Percentiles rank a stretch among this genome's conserved stretches.
Evolutionary conservation across 2,888 invertebrate genomes (phyloP).

Genomic region (Erebia epiphron): DNA sequence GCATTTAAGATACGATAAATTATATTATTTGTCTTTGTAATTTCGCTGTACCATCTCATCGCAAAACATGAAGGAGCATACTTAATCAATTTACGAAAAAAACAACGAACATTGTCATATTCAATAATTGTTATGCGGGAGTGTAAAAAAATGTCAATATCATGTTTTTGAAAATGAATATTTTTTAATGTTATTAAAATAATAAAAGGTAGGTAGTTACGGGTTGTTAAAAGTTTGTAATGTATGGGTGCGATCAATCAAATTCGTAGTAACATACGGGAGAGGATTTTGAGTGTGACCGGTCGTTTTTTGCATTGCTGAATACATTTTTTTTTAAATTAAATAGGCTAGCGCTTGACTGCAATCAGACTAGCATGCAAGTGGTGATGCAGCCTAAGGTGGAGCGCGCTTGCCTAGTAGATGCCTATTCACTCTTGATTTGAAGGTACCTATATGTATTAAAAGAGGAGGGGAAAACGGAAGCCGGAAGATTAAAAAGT

Average conservation of each 20-base stretch:
- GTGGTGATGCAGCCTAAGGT: no score
- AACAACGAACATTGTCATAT: slow-evolving; percentile 26
- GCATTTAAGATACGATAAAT: slow-evolving; percentile 34
- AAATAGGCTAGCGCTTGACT: no score
- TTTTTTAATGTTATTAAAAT: slow-evolving; percentile 17
- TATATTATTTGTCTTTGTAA: slow-evolving; percentile 33
- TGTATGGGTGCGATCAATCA: slow-evolving; percentile 7
- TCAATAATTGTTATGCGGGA: slow-evolving; percentile 25
- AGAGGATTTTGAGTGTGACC: neutral
- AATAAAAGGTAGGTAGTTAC: slow-evolving; percentile 12
- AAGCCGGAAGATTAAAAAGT: no score
- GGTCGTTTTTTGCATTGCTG: neutral
- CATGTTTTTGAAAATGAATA: slow-evolving; percentile 18
- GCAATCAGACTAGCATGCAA: no score
- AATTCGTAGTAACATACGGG: neutral
- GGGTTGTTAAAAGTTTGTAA: neutral
- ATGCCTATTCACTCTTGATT: no score
- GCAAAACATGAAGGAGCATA: slow-evolving; percentile 26
- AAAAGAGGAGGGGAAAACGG: no score
- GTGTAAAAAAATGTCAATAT: slow-evolving; percentile 24
- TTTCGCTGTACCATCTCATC: slow-evolving; percentile 31
- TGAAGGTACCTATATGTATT: no score
- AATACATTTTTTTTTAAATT: no score
- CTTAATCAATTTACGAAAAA: slow-evolving; percentile 26
- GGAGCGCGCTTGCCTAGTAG: no score